These are phyloP conservation scores for Epizoanthus illoricatus DNA, from an alignment of 92 coral and sea anemone species.

Conservation along the genomic window DNA sequence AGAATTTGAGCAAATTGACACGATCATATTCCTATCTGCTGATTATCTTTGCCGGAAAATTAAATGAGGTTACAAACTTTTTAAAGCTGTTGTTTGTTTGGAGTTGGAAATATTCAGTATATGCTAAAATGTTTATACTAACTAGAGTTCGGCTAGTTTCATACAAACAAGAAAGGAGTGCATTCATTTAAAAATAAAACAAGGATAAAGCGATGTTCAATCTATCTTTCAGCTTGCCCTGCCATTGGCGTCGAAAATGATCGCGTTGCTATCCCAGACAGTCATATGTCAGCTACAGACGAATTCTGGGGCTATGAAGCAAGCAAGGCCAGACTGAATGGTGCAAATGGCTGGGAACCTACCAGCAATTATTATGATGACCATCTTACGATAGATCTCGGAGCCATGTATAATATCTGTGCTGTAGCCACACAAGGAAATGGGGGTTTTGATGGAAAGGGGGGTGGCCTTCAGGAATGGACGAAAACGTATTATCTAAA, in stretches of 20 bases:
- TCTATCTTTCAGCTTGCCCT: constrained; percentile 20
- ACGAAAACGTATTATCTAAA: constrained; percentile 13
- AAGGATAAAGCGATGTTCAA: too few relatives aligned
- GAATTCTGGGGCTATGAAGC: not conserved
- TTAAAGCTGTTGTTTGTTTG: too few relatives aligned
- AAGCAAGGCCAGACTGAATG: constrained; percentile 16
- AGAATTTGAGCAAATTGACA: too few relatives aligned
- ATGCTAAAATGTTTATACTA: too few relatives aligned
- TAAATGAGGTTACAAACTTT: too few relatives aligned
- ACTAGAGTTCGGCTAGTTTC: too few relatives aligned
- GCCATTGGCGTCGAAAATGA: constrained; percentile 37
- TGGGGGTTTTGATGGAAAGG: constrained; percentile 7
- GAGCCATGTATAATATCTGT: constrained; percentile 26
- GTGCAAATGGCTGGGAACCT: constrained; percentile 10
- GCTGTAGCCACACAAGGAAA: constrained; percentile 40
- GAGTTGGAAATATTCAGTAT: too few relatives aligned
- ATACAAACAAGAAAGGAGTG: too few relatives aligned
- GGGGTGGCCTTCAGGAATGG: constrained; percentile 17
- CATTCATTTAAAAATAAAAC: too few relatives aligned
- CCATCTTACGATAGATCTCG: constrained; percentile 15
- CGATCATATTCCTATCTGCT: too few relatives aligned
- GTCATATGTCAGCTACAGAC: constrained; percentile 17
- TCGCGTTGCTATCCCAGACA: constrained; percentile 16
- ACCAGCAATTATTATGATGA: not conserved
- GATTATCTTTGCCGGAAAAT: too few relatives aligned